Percentiles rank a stretch among this genome's conserved stretches.
These are phyloP conservation scores for Heliconius hewitsoni DNA, from an alignment of 1,140 invertebrate species.

Conservation along the genomic window DNA sequence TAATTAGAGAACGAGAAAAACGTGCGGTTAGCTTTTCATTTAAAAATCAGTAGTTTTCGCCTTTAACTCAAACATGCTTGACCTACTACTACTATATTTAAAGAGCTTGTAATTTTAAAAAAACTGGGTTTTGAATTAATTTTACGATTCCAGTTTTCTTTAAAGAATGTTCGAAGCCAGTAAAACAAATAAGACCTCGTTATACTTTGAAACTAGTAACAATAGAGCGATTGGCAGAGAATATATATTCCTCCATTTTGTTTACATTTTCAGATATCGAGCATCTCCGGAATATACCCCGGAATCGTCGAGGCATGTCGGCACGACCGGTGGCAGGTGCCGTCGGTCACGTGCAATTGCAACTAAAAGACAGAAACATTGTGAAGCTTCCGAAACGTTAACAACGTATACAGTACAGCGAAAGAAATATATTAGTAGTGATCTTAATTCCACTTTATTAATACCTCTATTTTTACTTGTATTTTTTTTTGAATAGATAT, in stretches of 20 bases:
- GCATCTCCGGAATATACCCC: conserved; percentile 33
- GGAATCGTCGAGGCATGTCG: conserved; percentile 54
- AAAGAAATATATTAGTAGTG: background rate
- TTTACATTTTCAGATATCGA: conserved; percentile 26
- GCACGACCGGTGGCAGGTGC: conserved; percentile 56
- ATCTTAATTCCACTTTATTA: background rate
- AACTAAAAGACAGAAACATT: conserved; percentile 48
- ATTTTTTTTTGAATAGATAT: too few species aligned
- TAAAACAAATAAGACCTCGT: conserved; percentile 11
- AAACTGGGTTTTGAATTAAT: conserved; percentile 14
- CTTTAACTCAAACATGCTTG: conserved; percentile 25
- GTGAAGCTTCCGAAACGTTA: conserved; percentile 23
- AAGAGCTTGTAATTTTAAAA: conserved; percentile 23
- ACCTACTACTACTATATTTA: conserved; percentile 25
- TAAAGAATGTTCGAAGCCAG: background rate
- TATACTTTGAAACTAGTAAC: conserved; percentile 20
- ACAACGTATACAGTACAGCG: background rate
- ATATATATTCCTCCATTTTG: conserved; percentile 18
- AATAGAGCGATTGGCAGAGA: conserved; percentile 17
- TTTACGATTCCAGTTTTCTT: conserved; percentile 3
- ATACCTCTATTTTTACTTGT: background rate
- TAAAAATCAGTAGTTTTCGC: conserved; percentile 32
- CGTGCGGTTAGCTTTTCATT: conserved; percentile 25
- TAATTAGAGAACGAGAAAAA: conserved; percentile 29
- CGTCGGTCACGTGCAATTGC: conserved; percentile 56